phyloP scores from a whole-genome alignment of 2,797 vertebrate genomes.

The Myotis vivesi region DNA sequence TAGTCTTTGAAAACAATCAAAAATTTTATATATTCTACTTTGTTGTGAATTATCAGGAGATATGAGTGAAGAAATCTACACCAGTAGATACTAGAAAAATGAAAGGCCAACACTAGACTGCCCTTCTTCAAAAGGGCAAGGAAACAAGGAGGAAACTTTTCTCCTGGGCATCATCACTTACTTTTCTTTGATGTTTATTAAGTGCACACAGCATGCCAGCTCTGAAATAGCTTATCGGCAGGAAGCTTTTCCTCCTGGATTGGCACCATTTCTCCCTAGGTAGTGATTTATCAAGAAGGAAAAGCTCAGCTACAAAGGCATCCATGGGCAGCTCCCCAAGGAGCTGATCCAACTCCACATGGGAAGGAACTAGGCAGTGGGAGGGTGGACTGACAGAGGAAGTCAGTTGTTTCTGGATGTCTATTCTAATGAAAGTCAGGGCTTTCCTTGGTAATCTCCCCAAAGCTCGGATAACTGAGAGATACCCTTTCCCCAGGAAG shows the following conservation, averaged over 20 bases:
- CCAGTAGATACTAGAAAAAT: background rate
- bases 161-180: background rate
- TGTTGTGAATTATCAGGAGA: background rate
- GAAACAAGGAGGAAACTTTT: background rate
- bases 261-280: background rate
- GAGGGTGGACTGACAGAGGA: background rate
- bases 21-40: background rate
- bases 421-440: background rate
- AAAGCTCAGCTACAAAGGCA: background rate
- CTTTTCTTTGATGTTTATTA: conserved; percentile 43
- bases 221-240: background rate
- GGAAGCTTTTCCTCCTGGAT: background rate
- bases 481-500: background rate
- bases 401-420: background rate
- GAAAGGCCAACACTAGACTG: background rate
- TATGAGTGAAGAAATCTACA: background rate
- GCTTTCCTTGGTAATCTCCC: background rate
- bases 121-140: conserved; percentile 8
- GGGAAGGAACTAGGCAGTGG: background rate
- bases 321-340: background rate
- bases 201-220: background rate
- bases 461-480: background rate
- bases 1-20: background rate
- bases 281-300: background rate
- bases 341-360: background rate